Conservation (phyloP, 2,797 vertebrate species). For the Chaetophractus vellerosus region DNA sequence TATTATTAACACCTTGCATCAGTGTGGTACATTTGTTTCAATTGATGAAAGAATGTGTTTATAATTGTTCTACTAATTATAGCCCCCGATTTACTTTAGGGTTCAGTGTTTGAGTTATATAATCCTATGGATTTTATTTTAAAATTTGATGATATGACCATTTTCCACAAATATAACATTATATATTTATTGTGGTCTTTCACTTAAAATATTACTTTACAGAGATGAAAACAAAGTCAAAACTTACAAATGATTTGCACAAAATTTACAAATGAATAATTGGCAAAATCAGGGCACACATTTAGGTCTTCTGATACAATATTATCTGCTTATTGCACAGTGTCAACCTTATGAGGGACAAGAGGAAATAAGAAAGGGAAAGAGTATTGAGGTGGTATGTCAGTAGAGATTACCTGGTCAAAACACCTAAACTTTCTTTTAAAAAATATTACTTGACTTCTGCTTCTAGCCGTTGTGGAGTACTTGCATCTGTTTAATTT, state of each 20-base stretch:
- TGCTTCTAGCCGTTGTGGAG: not conserved
- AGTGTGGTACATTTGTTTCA: too few relatives aligned
- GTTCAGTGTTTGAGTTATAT: too few relatives aligned
- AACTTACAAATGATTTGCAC: not conserved
- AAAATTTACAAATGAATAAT: not conserved
- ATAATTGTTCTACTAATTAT: too few relatives aligned
- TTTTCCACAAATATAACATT: not conserved
- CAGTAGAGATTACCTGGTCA: not conserved
- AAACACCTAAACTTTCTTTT: not conserved
- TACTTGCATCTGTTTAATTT: not conserved
- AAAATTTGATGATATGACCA: too few relatives aligned
- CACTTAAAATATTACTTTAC: not conserved
- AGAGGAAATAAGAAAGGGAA: not conserved
- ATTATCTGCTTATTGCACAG: not conserved
- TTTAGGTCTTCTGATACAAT: not conserved
- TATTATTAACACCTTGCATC: too few relatives aligned
- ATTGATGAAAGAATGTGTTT: too few relatives aligned
- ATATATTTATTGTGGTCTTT: constrained; percentile 39
- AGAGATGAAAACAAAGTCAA: constrained; percentile 6
- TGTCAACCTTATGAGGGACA: not conserved
- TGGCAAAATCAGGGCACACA: not conserved
- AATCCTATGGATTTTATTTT: too few relatives aligned
- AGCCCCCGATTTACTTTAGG: too few relatives aligned
- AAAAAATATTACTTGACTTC: not conserved
- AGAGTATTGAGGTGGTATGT: not conserved